Base-by-base conservation (phyloP, 2,113 vertebrate genomes). In the Cyanoramphus novaezelandiae region DNA sequence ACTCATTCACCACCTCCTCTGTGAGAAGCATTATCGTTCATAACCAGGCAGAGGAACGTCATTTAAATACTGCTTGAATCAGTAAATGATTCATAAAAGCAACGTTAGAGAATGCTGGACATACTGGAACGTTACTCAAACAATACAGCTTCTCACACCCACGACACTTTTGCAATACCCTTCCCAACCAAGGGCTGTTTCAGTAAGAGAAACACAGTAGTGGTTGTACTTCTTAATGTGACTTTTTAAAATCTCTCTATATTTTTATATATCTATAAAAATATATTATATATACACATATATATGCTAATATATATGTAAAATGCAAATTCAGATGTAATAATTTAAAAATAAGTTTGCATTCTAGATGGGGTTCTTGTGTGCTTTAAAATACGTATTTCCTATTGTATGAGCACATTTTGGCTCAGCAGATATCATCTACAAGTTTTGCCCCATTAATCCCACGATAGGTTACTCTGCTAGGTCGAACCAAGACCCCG, bases 391-490 rank as follows among this genome's bases (percentile, higher is more conserved):
- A 44, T n/a, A 3, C 18, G 5, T 33, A 14, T 9, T 47, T 8
- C 28, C 44, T 53, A 7, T 1, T 1, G 7, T 5, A 6, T 2
- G n/a, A 35, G n/a, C 59, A 41, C 6, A 0, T 13, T 28, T 7
- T 7, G 52, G 59, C 84, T 98, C 97, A 99, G 86, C 98, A 97
- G 13, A 90, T 95, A 17, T 99, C 99, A 8, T 98, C 98, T 41
- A 99, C 98, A 8, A 99, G 97, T 74, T 98, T 98, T 4, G 98
- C 97, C 2, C 99, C 99, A 0, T 98, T 99, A 80, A 99, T 99
- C 2, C 99, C 99, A 0, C 99, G 98, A 67, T 99, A 99, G 53
- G 99, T 99, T 16, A 99, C 98, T 18, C 99, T 97, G 97, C 99
- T 99, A 4, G 99, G 99, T 1, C 99, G 98, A 9, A 99, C 99